These are phyloP conservation scores for Macaria liturata DNA, from an alignment of 2,888 invertebrate genomes.

Conservation along the genomic window DNA sequence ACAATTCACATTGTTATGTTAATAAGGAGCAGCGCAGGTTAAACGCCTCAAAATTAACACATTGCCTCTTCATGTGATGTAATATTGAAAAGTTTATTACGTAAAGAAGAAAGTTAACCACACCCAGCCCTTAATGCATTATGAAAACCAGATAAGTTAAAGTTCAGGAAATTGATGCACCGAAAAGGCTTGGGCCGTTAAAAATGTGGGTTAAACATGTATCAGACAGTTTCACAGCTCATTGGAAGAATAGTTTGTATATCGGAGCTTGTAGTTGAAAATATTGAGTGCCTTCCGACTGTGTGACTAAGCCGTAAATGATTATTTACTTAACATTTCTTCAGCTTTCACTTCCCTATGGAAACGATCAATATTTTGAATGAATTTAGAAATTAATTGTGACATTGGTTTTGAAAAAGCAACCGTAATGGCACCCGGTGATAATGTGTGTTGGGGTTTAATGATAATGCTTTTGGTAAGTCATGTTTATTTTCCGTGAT, in stretches of 20 bases:
- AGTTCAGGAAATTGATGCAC: constrained; percentile 23
- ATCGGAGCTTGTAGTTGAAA: constrained; percentile 9
- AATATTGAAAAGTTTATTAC: constrained; percentile 44
- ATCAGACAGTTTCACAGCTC: constrained; percentile 23
- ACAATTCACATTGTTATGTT: constrained; percentile 7
- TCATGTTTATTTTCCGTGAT: too few relatives aligned
- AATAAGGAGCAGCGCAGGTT: constrained; percentile 19
- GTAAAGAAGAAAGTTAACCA: constrained; percentile 46
- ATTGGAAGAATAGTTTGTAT: constrained; percentile 25
- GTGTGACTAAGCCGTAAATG: constrained; percentile 31
- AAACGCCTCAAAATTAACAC: constrained; percentile 38
- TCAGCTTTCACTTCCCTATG: constrained; percentile 37
- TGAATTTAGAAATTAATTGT: constrained; percentile 6
- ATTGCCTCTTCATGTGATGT: constrained; percentile 40
- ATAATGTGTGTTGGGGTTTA: too few relatives aligned
- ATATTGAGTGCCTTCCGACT: constrained; percentile 33
- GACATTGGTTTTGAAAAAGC: too few relatives aligned
- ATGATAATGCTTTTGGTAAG: too few relatives aligned
- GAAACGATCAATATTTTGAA: constrained; percentile 24
- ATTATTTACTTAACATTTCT: constrained; percentile 34
- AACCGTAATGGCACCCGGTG: too few relatives aligned
- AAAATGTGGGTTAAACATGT: constrained; percentile 16
- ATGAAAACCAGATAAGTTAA: constrained; percentile 28
- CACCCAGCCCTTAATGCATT: constrained; percentile 34
- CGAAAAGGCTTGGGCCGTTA: constrained; percentile 22